phyloP scores from a whole-genome alignment of 2,888 invertebrate genomes.

The Operophtera brumata region DNA sequence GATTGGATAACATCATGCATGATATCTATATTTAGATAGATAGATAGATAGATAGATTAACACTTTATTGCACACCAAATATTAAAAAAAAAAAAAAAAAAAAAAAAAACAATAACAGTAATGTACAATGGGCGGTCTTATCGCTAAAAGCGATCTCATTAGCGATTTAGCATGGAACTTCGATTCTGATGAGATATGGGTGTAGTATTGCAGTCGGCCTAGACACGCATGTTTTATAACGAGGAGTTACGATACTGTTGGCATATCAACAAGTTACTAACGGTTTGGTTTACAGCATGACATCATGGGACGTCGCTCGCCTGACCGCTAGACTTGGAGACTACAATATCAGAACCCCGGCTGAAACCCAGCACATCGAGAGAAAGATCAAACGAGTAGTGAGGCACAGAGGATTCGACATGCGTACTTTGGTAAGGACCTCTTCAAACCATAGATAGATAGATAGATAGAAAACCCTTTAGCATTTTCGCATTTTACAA shows the following conservation, averaged over 20 bases:
- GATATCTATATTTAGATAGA: too few relatives aligned
- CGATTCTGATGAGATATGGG: background rate
- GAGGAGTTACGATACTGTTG: background rate
- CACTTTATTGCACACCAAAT: too few relatives aligned
- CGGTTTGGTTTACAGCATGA: conserved; percentile 83
- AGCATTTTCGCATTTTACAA: too few relatives aligned
- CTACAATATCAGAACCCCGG: conserved; percentile 88
- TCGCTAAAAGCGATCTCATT: too few relatives aligned
- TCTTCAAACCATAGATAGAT: too few relatives aligned
- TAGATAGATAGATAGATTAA: too few relatives aligned
- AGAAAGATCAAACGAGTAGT: conserved; percentile 90
- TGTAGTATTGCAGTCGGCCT: background rate
- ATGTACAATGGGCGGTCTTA: too few relatives aligned
- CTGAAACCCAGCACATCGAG: conserved; percentile 88
- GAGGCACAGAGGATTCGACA: conserved; percentile 91
- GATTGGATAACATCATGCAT: too few relatives aligned
- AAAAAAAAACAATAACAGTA: too few relatives aligned
- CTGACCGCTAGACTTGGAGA: conserved; percentile 91
- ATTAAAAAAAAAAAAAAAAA: too few relatives aligned
- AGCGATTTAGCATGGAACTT: too few relatives aligned
- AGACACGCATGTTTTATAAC: background rate
- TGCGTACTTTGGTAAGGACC: conserved; percentile 85
- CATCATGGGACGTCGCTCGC: conserved; percentile 92
- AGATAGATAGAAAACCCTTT: too few relatives aligned
- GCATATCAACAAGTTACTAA: background rate